Evolutionary conservation across 2,113 vertebrate species (phyloP), one percentile per base, ranked within the genome.

Genomic region (Turdus rufiventris): DNA sequence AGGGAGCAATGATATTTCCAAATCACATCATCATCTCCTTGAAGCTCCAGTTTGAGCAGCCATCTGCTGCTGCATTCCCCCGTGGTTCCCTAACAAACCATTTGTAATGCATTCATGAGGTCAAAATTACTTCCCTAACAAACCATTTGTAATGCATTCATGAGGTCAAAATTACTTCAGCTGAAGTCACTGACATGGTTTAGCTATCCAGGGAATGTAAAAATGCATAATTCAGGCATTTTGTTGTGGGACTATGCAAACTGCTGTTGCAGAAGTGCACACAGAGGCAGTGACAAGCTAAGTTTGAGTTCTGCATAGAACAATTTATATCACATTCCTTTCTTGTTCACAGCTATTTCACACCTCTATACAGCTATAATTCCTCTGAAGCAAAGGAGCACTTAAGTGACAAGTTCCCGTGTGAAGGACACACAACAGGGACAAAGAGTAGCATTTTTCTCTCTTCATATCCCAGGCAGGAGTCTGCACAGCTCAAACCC

Each of bases 51-150:
- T 82, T 20, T 72, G 77, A 89, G 66, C 61, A 87, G 61, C 61
- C 65, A 75, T 93, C 85, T 92, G 77, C 81, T 93, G 71, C 78
- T 0, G 1, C 74, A 79, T 7, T 28, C 71, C 31, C 50, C 82
- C 70, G 70, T 82, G 47, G 88, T 85, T 66, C 66, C 76, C 74
- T 91, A 85, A 89, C 50, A 88, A 91, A 83, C 54, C 60, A 79
- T 89, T 94, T 82, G 70, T 82, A 89, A 91, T 50, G 73, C 33
- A 73, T 61, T 88, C 77, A 73, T 42, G 91, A 95, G 93, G 89
- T 92, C 93, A 95, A n/a, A n/a, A n/a, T n/a, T n/a, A n/a, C n/a
- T 85, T 66, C 66, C 76, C 74, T 91, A 85, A 89, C 50, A 88
- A 91, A 83, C 54, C 60, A 79, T 89, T 94, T 82, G 70, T 82